Evolutionary conservation across 2,113 vertebrate genomes (phyloP).

Genomic region (Ciconia stormi): DNA sequence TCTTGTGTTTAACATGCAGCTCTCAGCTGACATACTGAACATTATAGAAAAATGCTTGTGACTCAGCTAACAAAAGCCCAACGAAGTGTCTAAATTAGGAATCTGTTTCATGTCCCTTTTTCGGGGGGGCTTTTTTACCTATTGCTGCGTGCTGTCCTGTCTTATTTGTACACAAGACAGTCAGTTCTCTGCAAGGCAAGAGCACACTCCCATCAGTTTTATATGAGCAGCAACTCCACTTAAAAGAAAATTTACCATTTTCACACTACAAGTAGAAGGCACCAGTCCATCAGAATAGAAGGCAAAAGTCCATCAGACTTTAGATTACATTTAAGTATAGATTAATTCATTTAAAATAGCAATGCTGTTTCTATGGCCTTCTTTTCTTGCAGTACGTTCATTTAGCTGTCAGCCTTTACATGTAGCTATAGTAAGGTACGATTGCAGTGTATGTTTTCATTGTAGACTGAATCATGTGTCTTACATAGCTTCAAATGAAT

Average conservation of each 20-base stretch:
- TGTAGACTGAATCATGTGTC: background rate
- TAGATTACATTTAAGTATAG: slow-evolving; percentile 52
- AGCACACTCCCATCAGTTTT: background rate
- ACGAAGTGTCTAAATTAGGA: background rate
- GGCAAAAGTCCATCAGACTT: background rate
- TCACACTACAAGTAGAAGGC: slow-evolving; percentile 15
- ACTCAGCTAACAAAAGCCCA: slow-evolving; percentile 32
- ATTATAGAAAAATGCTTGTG: slow-evolving; percentile 27
- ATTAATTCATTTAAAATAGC: slow-evolving; percentile 5
- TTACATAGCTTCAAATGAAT: background rate
- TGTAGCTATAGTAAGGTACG: slow-evolving; percentile 1
- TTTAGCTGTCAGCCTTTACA: background rate
- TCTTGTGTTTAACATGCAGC: background rate
- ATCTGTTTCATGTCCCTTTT: background rate
- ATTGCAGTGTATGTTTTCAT: background rate
- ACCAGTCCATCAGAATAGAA: slow-evolving; percentile 6
- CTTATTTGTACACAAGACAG: slow-evolving; percentile 1
- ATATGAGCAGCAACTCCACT: background rate
- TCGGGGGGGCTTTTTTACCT: background rate
- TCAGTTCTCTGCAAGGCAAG: background rate
- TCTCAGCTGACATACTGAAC: slow-evolving; percentile 6
- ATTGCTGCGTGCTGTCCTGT: background rate
- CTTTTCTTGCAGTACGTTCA: background rate
- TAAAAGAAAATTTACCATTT: slow-evolving; percentile 35
- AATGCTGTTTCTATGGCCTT: background rate